phyloP scores from a whole-genome alignment of 1,140 invertebrate genomes.

The Gryllus bimaculatus region DNA sequence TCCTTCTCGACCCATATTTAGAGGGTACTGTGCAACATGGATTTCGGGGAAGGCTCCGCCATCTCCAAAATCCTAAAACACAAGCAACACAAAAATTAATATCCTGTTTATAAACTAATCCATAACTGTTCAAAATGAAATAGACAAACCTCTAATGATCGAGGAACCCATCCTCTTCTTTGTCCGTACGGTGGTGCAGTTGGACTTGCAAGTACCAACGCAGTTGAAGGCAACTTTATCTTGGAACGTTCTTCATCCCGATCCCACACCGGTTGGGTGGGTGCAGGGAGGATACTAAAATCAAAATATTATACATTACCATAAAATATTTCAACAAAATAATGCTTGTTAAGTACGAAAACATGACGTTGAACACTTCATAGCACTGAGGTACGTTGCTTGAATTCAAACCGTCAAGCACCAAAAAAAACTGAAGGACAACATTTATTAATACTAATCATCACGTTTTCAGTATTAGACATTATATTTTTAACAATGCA shows the following conservation, averaged over 20 bases:
- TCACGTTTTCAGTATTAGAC: neutral
- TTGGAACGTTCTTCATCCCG: constrained; percentile 71
- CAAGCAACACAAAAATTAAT: constrained; percentile 21
- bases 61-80: constrained; percentile 69
- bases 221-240: constrained; percentile 45
- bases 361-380: neutral
- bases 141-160: constrained; percentile 60
- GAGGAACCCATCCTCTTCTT: constrained; percentile 88
- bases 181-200: constrained; percentile 94
- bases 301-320: constrained; percentile 16
- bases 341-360: neutral
- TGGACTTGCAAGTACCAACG: constrained; percentile 65
- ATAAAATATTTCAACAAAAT: too few species aligned
- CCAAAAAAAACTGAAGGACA: neutral
- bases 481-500: neutral
- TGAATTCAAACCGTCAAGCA: neutral
- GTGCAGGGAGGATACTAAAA: constrained; percentile 67
- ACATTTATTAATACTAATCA: neutral
- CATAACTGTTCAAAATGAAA: neutral
- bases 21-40: constrained; percentile 90
- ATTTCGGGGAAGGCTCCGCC: constrained; percentile 99
- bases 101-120: neutral
- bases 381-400: neutral
- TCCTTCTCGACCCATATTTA: constrained; percentile 70
- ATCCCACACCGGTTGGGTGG: constrained; percentile 76